Percentiles rank a stretch among this genome's conserved stretches.
Evolutionary conservation across 1,140 invertebrate genomes (phyloP).

Genomic region (Apis florea): DNA sequence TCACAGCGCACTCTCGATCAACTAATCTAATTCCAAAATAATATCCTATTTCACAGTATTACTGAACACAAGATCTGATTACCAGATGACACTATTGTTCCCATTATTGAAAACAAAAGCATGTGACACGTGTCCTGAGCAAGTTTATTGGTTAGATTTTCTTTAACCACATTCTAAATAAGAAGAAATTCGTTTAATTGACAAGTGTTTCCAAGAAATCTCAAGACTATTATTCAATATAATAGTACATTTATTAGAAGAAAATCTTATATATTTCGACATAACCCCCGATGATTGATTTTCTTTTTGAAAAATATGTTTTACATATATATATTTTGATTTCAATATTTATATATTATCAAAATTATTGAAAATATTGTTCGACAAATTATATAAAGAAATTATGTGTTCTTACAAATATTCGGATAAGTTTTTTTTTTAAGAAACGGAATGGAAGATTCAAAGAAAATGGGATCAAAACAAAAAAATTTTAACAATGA

Average conservation of each 20-base stretch:
- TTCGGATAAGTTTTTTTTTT: not conserved
- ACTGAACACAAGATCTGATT: not conserved
- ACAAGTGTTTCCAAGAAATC: not conserved
- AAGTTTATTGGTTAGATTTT: slow-evolving; percentile 2
- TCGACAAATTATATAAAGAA: not conserved
- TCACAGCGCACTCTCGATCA: not conserved
- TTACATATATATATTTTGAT: no score
- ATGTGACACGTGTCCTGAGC: not conserved
- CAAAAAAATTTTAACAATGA: not conserved
- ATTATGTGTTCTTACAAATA: not conserved
- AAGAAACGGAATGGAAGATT: not conserved
- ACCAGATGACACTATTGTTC: slow-evolving; percentile 36
- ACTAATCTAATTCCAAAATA: not conserved
- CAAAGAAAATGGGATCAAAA: not conserved
- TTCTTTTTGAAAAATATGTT: no score
- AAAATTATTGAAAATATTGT: not conserved
- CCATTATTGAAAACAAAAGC: slow-evolving; percentile 38
- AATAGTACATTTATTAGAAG: no score
- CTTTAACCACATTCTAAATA: not conserved
- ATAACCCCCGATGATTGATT: no score
- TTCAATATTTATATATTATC: no score
- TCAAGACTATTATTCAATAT: not conserved
- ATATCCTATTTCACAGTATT: not conserved
- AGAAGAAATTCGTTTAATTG: no score
- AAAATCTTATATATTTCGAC: no score